Evolutionary conservation across 2,113 vertebrate genomes (phyloP).

Genomic region (Ammodytes dubius): DNA sequence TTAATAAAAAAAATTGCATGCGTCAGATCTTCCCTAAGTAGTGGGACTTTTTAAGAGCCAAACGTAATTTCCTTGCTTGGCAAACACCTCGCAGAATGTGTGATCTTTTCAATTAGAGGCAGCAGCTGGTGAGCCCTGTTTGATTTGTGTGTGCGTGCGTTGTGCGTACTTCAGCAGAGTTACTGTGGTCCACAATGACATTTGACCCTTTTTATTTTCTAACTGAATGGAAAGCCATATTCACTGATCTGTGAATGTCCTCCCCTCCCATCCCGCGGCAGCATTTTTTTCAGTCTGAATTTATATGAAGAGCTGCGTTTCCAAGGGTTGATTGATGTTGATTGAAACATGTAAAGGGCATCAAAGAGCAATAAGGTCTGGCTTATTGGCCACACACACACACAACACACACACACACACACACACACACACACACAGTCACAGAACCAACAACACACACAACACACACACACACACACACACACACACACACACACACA

Average conservation of each 20-base stretch:
- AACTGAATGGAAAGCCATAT: conserved; percentile 45
- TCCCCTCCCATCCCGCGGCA: conserved; percentile 9
- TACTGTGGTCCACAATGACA: conserved; percentile 35
- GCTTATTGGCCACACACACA: not conserved
- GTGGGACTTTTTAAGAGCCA: conserved; percentile 56
- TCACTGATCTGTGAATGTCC: conserved; percentile 42
- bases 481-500: not conserved
- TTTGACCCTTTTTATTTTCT: conserved; percentile 57
- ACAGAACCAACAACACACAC: no score
- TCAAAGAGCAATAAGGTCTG: conserved; percentile 66
- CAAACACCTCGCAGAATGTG: conserved; percentile 56
- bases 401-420: not conserved
- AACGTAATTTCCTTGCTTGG: conserved; percentile 72
- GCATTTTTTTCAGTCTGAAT: conserved; percentile 55
- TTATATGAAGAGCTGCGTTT: conserved; percentile 59
- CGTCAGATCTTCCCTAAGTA: conserved; percentile 71
- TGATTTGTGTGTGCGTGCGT: conserved; percentile 37
- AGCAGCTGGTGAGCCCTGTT: conserved; percentile 34
- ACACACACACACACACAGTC: not conserved
- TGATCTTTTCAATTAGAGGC: conserved; percentile 66
- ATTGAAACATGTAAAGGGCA: conserved; percentile 80
- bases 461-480: not conserved
- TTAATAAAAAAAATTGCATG: conserved; percentile 72
- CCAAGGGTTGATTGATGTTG: conserved; percentile 73
- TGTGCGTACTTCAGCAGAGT: conserved; percentile 26